phyloP scores from a whole-genome alignment of 2,888 invertebrate species.

The Macrosoma leucophasiata region DNA sequence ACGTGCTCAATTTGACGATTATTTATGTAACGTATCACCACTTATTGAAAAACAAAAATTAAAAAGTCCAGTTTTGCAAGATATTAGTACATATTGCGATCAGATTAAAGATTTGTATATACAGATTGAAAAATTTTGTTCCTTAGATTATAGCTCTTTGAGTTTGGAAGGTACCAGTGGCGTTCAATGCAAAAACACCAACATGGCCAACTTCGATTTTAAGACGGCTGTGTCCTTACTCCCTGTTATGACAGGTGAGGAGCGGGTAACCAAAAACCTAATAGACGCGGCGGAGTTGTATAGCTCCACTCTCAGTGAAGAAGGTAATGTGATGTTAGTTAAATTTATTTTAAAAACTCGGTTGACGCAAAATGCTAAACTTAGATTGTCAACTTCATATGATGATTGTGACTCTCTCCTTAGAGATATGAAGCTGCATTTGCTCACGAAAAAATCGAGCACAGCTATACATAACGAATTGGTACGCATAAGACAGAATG shows the following conservation, averaged over 20 bases:
- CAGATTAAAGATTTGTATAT: no score
- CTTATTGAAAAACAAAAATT: no score
- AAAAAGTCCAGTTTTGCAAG: no score
- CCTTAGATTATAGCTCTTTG: no score
- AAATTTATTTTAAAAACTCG: background rate
- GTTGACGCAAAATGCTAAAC: conserved; percentile 2
- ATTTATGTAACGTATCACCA: no score
- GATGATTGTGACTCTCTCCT: background rate
- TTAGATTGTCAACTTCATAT: conserved; percentile 3
- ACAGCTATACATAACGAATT: conserved; percentile 10
- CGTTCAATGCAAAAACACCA: no score
- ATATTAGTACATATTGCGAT: no score
- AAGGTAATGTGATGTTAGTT: background rate
- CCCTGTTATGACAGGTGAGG: background rate
- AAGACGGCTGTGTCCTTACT: background rate
- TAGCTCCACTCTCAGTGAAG: background rate
- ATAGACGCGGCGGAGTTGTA: background rate
- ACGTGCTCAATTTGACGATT: no score
- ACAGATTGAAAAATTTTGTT: no score
- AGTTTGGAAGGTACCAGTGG: no score
- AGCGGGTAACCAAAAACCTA: background rate
- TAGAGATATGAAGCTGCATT: conserved; percentile 13
- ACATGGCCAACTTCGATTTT: background rate
- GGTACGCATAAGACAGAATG: conserved; percentile 6
- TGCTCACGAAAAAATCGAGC: conserved; percentile 16